Conservation (phyloP, 2,113 vertebrate genomes). For the Brienomyrus longianalis region DNA sequence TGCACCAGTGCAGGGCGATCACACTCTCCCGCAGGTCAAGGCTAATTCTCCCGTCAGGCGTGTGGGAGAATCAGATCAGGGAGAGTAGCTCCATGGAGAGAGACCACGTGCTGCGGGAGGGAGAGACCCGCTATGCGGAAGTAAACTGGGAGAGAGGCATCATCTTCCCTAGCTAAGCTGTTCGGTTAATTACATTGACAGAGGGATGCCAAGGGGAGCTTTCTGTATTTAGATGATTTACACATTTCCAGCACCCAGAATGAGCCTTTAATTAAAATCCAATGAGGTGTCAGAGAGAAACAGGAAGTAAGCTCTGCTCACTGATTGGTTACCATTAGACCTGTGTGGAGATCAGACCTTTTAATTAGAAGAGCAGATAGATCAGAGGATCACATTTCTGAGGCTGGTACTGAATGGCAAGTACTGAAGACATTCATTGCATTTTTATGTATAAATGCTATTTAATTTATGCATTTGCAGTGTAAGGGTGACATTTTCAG, state of each 20-base stretch:
- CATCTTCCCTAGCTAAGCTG: not conserved
- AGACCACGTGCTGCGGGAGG: not conserved
- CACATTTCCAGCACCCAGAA: slow-evolving; percentile 24
- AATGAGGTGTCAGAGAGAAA: slow-evolving; percentile 30
- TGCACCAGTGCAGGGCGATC: not conserved
- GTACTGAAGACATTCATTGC: not conserved
- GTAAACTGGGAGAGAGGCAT: slow-evolving; percentile 7
- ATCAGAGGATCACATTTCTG: not conserved
- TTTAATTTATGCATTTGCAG: not conserved
- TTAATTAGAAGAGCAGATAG: slow-evolving; percentile 3
- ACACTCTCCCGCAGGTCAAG: not conserved
- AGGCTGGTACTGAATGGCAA: not conserved
- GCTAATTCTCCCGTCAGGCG: not conserved
- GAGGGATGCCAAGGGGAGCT: slow-evolving; percentile 10
- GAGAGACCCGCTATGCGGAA: slow-evolving; percentile 6
- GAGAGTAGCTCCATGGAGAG: not conserved
- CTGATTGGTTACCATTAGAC: slow-evolving; percentile 19
- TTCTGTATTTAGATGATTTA: slow-evolving; percentile 23
- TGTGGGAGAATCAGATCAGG: not conserved
- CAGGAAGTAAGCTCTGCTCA: slow-evolving; percentile 32
- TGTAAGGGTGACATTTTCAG: not conserved
- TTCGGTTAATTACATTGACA: slow-evolving; percentile 28
- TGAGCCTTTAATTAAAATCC: slow-evolving; percentile 45
- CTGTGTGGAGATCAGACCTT: not conserved
- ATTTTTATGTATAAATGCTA: not conserved